These are phyloP conservation scores for Synanthedon vespiformis DNA, from an alignment of 2,888 invertebrate species.

Conservation along the genomic window DNA sequence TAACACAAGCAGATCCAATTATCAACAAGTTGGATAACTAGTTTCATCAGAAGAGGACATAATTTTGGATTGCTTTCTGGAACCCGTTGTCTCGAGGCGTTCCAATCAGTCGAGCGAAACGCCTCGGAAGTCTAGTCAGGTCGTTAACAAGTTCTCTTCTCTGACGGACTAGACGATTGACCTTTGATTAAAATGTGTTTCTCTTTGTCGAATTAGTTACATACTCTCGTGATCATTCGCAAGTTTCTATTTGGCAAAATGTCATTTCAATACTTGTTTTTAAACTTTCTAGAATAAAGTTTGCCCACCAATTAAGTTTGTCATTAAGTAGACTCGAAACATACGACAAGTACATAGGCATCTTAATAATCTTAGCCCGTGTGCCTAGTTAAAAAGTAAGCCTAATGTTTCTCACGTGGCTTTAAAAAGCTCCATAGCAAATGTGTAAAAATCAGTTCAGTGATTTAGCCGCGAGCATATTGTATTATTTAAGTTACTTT, in stretches of 20 bases:
- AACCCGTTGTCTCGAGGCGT: constrained; percentile 35
- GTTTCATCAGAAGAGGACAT: constrained; percentile 14
- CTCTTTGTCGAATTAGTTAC: not conserved
- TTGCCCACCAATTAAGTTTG: too few species aligned
- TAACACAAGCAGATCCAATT: not conserved
- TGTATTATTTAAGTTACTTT: too few species aligned
- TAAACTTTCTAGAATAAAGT: too few species aligned
- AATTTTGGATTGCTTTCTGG: constrained; percentile 45
- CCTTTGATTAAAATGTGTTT: constrained; percentile 13
- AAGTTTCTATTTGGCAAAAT: constrained; percentile 5
- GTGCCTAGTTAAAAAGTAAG: too few species aligned
- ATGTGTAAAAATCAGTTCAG: too few species aligned
- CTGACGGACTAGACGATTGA: constrained; percentile 9
- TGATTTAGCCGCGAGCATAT: too few species aligned
- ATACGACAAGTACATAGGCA: too few species aligned
- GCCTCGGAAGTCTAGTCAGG: constrained; percentile 20
- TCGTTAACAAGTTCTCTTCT: constrained; percentile 29
- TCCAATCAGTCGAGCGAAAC: constrained; percentile 34
- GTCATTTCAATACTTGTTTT: too few species aligned
- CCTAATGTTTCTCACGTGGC: too few species aligned
- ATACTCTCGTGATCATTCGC: constrained; percentile 7
- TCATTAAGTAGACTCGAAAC: too few species aligned
- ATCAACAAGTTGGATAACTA: not conserved
- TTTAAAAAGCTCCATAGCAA: too few species aligned
- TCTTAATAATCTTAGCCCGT: too few species aligned